Conservation (phyloP, 2,113 vertebrate species). For the Glaucidium brasilianum region DNA sequence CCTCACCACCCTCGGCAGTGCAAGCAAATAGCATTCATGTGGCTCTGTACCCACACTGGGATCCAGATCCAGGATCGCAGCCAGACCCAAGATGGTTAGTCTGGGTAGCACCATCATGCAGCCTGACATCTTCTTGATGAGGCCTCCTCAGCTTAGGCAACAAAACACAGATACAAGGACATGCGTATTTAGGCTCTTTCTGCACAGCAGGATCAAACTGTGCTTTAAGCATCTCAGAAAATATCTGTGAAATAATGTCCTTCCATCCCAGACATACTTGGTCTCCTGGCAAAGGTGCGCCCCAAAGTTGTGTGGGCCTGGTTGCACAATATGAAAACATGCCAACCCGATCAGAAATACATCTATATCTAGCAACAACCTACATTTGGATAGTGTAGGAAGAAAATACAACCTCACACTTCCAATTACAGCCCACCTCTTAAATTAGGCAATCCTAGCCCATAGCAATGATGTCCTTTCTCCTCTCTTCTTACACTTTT, state of each 20-base stretch:
- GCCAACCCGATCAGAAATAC: not conserved
- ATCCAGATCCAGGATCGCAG: not conserved
- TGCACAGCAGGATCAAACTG: not conserved
- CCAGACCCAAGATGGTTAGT: not conserved
- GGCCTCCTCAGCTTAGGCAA: not conserved
- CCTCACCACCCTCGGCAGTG: not conserved
- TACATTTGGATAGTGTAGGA: not conserved
- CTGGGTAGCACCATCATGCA: not conserved
- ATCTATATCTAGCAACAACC: not conserved
- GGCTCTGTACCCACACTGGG: not conserved
- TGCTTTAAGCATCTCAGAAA: not conserved
- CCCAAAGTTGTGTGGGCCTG: rapidly evolving
- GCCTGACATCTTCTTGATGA: not conserved
- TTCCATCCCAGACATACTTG: not conserved
- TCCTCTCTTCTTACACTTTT: not conserved
- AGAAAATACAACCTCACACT: not conserved
- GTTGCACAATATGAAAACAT: not conserved
- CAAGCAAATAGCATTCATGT: not conserved
- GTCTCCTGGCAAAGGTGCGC: not conserved
- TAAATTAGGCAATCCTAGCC: not conserved
- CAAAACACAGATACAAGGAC: not conserved
- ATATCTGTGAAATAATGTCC: not conserved
- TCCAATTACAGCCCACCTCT: not conserved
- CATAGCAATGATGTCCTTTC: not conserved
- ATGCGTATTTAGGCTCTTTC: not conserved